Conservation (phyloP, 2,113 vertebrate genomes). For the Grammomys surdaster region DNA sequence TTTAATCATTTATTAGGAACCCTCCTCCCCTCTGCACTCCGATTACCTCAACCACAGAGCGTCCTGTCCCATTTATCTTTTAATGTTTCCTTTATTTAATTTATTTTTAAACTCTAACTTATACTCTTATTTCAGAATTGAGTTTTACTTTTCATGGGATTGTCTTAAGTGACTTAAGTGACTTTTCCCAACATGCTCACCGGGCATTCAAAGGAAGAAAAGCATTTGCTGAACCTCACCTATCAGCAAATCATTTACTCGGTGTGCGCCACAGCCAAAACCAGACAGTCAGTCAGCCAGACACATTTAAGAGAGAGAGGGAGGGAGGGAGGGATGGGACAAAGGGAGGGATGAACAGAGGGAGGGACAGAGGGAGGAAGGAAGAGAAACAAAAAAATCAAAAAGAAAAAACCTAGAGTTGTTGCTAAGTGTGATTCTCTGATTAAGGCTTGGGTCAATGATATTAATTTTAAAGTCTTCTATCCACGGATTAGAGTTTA, state of each 20-base stretch:
- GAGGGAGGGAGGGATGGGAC: no score
- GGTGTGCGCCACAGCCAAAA: constrained; percentile 72
- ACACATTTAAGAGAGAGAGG: neutral
- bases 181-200: constrained; percentile 77
- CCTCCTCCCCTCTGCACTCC: constrained; percentile 89
- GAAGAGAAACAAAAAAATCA: neutral
- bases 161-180: constrained; percentile 79
- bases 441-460: constrained; percentile 83
- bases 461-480: constrained; percentile 82
- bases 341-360: neutral
- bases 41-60: constrained; percentile 91
- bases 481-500: constrained; percentile 84
- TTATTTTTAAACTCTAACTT: constrained; percentile 91
- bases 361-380: no score
- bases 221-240: constrained; percentile 64
- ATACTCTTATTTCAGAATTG: constrained; percentile 89
- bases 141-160: constrained; percentile 84
- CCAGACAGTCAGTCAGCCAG: constrained; percentile 64
- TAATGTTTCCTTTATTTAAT: constrained; percentile 93
- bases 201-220: constrained; percentile 68
- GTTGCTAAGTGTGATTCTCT: constrained; percentile 79
- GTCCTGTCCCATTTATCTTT: constrained; percentile 92
- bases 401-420: constrained; percentile 68
- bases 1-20: constrained; percentile 93
- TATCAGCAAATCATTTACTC: constrained; percentile 73